Conservation (phyloP, 2,113 vertebrate species). For the Tenrec ecaudatus region DNA sequence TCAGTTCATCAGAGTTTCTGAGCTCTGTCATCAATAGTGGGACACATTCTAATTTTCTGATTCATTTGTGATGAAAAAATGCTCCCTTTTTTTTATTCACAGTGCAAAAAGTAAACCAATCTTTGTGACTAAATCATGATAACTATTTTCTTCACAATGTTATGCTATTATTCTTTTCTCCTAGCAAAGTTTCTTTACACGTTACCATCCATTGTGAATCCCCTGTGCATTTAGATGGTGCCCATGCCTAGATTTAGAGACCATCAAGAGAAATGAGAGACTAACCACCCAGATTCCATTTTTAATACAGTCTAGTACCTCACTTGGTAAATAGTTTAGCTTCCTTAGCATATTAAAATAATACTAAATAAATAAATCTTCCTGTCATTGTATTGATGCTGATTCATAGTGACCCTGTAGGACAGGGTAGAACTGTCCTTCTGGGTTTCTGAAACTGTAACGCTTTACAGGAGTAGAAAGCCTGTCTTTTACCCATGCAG, state of each 20-base stretch:
- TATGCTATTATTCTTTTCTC: conserved; percentile 44
- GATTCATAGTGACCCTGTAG: too few relatives aligned
- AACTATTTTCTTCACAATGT: conserved; percentile 46
- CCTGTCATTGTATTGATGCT: too few relatives aligned
- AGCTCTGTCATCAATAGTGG: conserved; percentile 64
- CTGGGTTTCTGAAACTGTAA: too few relatives aligned
- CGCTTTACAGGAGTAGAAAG: too few relatives aligned
- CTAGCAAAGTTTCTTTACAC: conserved; percentile 35
- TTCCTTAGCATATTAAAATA: conserved; percentile 53
- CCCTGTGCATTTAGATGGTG: background rate
- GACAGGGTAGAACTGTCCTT: too few relatives aligned
- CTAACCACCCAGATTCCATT: conserved; percentile 47
- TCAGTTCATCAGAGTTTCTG: conserved; percentile 59
- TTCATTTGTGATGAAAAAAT: conserved; percentile 73
- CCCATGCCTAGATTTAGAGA: background rate
- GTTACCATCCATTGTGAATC: conserved; percentile 15
- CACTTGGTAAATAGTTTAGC: conserved; percentile 68
- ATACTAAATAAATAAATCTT: too few relatives aligned
- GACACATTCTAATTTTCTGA: conserved; percentile 79
- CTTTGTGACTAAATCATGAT: conserved; percentile 57
- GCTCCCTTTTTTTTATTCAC: conserved; percentile 69
- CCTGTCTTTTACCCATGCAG: too few relatives aligned
- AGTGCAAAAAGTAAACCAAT: conserved; percentile 60
- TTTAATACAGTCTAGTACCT: conserved; percentile 74
- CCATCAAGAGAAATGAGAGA: conserved; percentile 51